phyloP scores from a whole-genome alignment of 2,113 vertebrate genomes.

The Eptesicus fuscus region DNA sequence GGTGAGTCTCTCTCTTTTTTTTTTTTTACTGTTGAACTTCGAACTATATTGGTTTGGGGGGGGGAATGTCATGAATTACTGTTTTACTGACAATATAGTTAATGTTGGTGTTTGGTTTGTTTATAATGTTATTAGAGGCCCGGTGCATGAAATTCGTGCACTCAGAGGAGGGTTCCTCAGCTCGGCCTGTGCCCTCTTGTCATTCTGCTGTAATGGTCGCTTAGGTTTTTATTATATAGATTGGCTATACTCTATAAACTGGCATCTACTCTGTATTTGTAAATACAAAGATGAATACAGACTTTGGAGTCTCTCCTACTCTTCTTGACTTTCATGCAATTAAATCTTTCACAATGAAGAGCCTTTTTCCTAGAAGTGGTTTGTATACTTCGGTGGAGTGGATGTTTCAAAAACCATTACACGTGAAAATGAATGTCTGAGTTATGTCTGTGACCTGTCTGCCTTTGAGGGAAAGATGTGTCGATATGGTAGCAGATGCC shows the following conservation, averaged over 20 bases:
- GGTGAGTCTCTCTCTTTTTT: constrained; percentile 70
- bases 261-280: constrained; percentile 61
- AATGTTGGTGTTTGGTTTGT: constrained; percentile 45
- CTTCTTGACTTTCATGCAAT: constrained; percentile 70
- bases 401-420: constrained; percentile 58
- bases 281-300: constrained; percentile 14
- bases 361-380: constrained; percentile 80
- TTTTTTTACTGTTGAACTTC: constrained; percentile 69
- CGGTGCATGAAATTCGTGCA: too few relatives aligned
- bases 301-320: constrained; percentile 60
- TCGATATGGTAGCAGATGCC: constrained; percentile 49
- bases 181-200: too few relatives aligned
- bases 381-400: constrained; percentile 46
- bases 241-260: constrained; percentile 32
- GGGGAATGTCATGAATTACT: constrained; percentile 60
- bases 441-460: not conserved
- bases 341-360: constrained; percentile 77
- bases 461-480: constrained; percentile 28
- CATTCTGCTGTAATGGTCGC: too few relatives aligned
- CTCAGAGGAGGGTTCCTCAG: too few relatives aligned
- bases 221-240: too few relatives aligned
- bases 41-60: constrained; percentile 63
- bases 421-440: constrained; percentile 28
- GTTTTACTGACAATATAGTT: constrained; percentile 45
- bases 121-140: not conserved